Conservation (phyloP, 2,888 invertebrate genomes). For the Cheilosia vernalis region DNA sequence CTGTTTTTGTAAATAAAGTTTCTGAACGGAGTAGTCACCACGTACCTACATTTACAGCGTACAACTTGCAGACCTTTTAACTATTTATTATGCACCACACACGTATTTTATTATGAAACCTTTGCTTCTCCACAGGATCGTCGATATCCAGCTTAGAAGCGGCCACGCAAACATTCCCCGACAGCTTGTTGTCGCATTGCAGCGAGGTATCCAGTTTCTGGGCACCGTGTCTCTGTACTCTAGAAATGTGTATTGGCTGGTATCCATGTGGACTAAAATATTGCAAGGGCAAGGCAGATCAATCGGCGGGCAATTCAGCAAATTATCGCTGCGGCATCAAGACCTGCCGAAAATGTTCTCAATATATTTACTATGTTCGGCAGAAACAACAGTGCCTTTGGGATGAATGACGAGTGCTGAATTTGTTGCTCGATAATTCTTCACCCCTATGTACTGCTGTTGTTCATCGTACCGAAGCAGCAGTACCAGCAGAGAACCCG, state of each 20-base stretch:
- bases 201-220: slow-evolving; percentile 88
- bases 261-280: slow-evolving; percentile 98
- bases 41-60: too few species aligned
- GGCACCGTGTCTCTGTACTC: slow-evolving; percentile 92
- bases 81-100: too few species aligned
- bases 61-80: too few species aligned
- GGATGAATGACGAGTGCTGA: slow-evolving; percentile 88
- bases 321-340: slow-evolving; percentile 97
- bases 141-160: slow-evolving; percentile 89
- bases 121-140: slow-evolving; percentile 84
- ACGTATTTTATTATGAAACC: not conserved
- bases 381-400: slow-evolving; percentile 92
- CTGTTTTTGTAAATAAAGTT: too few species aligned
- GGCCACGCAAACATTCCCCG: slow-evolving; percentile 89
- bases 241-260: slow-evolving; percentile 96
- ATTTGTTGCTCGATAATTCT: slow-evolving; percentile 72
- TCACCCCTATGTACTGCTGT: slow-evolving; percentile 52
- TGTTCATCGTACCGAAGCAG: slow-evolving; percentile 42
- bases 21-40: too few species aligned
- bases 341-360: slow-evolving; percentile 95
- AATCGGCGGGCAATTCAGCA: slow-evolving; percentile 82
- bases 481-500: slow-evolving; percentile 35
- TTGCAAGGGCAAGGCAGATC: slow-evolving; percentile 91
- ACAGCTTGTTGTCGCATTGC: slow-evolving; percentile 85
- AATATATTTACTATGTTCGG: slow-evolving; percentile 93